A percentile compares a stretch with the other conserved stretches of the same genome.
Evolutionary conservation across 30 jellyfish, hydroid and myxozoan genomes (phyloP).

Genomic region (Aurelia sp.): DNA sequence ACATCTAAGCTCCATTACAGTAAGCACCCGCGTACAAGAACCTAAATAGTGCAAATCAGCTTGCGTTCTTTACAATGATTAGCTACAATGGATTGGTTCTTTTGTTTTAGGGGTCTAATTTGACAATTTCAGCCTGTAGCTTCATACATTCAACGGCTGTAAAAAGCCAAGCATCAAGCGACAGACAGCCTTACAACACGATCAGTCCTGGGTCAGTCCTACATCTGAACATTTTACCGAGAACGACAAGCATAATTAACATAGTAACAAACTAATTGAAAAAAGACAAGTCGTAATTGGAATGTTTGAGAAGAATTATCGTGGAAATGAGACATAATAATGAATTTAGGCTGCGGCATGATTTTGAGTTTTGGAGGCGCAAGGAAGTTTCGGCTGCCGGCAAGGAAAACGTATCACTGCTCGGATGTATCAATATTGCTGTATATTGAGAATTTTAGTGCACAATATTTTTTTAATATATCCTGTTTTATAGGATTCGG

Average conservation of each 20-base stretch:
- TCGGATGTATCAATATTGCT: conserved; percentile 30
- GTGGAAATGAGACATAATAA: neutral
- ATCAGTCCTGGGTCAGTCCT: too few species aligned
- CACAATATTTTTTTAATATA: conserved; percentile 28
- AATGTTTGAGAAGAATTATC: neutral
- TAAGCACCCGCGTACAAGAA: too few species aligned
- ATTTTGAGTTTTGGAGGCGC: neutral
- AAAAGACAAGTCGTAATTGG: neutral
- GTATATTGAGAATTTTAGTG: neutral
- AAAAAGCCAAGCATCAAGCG: too few species aligned
- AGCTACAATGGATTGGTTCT: too few species aligned
- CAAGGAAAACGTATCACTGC: conserved; percentile 20
- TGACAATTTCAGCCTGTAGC: too few species aligned
- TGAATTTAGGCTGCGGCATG: neutral
- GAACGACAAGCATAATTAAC: neutral
- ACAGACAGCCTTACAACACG: too few species aligned
- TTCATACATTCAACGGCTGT: too few species aligned
- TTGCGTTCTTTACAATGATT: too few species aligned
- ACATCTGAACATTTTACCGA: too few species aligned
- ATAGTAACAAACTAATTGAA: neutral
- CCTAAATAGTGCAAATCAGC: too few species aligned
- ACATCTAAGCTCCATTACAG: too few species aligned
- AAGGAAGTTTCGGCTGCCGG: conserved; percentile 33
- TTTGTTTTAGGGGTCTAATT: too few species aligned
- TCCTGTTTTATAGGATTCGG: conserved; percentile 21